Percentiles rank a stretch among this genome's conserved stretches.
Evolutionary conservation across 2,113 vertebrate species (phyloP).

Genomic region (Hylia prasina): DNA sequence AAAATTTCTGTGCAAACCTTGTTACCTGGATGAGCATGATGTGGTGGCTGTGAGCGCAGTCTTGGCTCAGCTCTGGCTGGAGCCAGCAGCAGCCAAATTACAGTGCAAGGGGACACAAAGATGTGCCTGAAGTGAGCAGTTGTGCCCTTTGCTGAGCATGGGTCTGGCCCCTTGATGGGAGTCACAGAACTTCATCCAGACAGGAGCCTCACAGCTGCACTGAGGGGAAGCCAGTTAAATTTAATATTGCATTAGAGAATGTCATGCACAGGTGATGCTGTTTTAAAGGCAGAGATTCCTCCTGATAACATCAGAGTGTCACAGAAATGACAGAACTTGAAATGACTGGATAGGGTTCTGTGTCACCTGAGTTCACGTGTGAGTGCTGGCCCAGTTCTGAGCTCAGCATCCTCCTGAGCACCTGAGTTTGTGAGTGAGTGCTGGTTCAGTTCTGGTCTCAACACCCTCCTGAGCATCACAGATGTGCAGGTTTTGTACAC

Average conservation of each 20-base stretch:
- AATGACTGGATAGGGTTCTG: not conserved
- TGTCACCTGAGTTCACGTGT: not conserved
- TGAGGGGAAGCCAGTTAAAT: not conserved
- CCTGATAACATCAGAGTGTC: not conserved
- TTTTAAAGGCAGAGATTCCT: not conserved
- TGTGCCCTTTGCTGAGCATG: accelerated
- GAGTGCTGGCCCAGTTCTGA: not conserved
- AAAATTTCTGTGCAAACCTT: not conserved
- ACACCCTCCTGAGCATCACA: not conserved
- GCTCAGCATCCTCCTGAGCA: not conserved
- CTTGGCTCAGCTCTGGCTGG: not conserved
- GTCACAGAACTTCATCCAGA: not conserved
- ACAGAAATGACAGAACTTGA: not conserved
- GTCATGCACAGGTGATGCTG: not conserved
- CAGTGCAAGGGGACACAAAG: not conserved
- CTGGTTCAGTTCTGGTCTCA: not conserved
- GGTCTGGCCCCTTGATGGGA: not conserved
- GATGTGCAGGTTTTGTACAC: not conserved
- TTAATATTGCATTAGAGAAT: not conserved
- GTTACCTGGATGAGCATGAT: accelerated
- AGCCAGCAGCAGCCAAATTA: not conserved
- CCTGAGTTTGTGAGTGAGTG: not conserved
- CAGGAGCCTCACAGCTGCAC: not conserved
- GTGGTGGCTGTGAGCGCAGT: accelerated
- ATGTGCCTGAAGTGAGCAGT: accelerated